These are phyloP conservation scores for Cuniculus paca DNA, from an alignment of 2,797 vertebrate species.

Conservation along the genomic window DNA sequence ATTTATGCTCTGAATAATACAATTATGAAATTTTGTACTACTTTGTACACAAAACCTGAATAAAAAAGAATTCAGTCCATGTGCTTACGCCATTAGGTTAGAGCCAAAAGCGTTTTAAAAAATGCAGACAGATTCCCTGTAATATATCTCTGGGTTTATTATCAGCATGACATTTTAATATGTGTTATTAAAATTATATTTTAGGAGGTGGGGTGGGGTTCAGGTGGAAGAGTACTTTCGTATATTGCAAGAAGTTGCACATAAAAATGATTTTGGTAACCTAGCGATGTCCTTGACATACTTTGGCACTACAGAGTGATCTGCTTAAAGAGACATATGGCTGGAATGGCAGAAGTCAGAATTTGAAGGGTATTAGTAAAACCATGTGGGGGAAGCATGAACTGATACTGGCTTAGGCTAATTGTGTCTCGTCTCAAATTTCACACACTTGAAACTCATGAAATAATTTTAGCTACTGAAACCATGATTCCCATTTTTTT, in stretches of 20 bases:
- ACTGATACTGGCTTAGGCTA: slow-evolving; percentile 72
- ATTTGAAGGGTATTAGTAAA: slow-evolving; percentile 84
- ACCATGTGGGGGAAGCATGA: slow-evolving; percentile 79
- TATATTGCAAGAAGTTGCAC: slow-evolving; percentile 78
- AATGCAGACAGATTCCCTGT: slow-evolving; percentile 77
- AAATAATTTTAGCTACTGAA: slow-evolving; percentile 68
- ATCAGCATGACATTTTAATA: slow-evolving; percentile 82
- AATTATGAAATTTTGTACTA: slow-evolving; percentile 65
- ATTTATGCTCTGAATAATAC: slow-evolving; percentile 57
- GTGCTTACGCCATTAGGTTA: slow-evolving; percentile 72
- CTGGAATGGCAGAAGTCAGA: slow-evolving; percentile 82
- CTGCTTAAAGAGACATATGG: slow-evolving; percentile 84
- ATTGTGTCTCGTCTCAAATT: slow-evolving; percentile 74
- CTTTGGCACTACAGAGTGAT: slow-evolving; percentile 79
- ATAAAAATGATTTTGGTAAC: slow-evolving; percentile 83
- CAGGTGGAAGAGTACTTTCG: slow-evolving; percentile 79
- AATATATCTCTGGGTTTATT: slow-evolving; percentile 83
- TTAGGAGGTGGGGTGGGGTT: slow-evolving; percentile 81
- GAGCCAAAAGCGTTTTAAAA: slow-evolving; percentile 79
- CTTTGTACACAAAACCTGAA: slow-evolving; percentile 56
- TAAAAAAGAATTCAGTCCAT: slow-evolving; percentile 67
- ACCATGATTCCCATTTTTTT: slow-evolving; percentile 16
- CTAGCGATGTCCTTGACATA: slow-evolving; percentile 82
- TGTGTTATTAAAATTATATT: slow-evolving; percentile 82
- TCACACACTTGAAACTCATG: slow-evolving; percentile 50